Base-by-base conservation (phyloP, 35 echinoderm and acorn worm genomes). In the Patiria miniata region DNA sequence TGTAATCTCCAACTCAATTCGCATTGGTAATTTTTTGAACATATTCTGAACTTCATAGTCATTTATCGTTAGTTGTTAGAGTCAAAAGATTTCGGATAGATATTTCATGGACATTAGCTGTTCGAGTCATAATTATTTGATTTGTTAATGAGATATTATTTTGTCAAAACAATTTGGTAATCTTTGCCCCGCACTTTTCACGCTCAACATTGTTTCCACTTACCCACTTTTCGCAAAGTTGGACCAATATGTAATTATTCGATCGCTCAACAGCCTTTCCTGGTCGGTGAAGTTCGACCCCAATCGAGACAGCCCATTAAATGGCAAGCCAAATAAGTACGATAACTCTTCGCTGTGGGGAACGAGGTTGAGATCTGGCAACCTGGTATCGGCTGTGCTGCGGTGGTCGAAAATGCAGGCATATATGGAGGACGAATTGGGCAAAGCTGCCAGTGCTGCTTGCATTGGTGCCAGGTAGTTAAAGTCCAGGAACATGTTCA, bases 171-270 rank as follows among this genome's bases (percentile, higher is more conserved):
- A n/a, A n/a, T n/a, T n/a, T n/a, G n/a, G 42, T 6, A 47, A 47
- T 12, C 12, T 4, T 12, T 47, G 12, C 42, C 42, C 4, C 42
- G 42, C 12, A 6, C 42, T 47, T 47, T 6, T 6, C 4, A 12
- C 12, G 12, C 42, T 6, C 42, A 6, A 47, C 42, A 47, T 47
- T 30, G 26, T 1, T 86, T 40, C 14, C 6, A 89, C 87, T 68
- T 81, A 89, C 87, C 87, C 87, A 21, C 77, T 89, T 42, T 81
- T 89, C 1, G 78, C 87, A 82, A 89, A 89, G 23, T 89, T 89
- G 30, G 78, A 36, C 55, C 78, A 89, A 19, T 69, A 89, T 18
- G 32, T 44, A 14, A 89, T 89, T 21, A 89, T 38, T 39, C 54
- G 16, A 26, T 65, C 22, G 68, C 87, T 89, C 19, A 89, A 34